A percentile compares a stretch with the other conserved stretches of the same genome.
phyloP scores from a whole-genome alignment of 1,140 invertebrate species.

The Lasioglossum baleicum region DNA sequence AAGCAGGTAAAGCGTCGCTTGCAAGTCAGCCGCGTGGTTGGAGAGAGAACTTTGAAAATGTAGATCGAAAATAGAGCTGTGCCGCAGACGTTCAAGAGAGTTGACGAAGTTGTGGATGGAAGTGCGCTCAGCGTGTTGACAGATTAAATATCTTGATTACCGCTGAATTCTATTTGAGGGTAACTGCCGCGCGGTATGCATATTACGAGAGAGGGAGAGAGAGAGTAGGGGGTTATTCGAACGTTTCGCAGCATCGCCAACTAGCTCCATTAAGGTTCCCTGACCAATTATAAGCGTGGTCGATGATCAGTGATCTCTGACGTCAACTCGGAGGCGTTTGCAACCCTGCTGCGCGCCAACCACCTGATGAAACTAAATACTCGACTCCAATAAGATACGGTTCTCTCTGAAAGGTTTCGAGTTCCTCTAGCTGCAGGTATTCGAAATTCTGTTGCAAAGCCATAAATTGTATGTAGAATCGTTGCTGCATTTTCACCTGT shows the following conservation, averaged over 20 bases:
- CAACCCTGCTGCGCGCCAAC: neutral
- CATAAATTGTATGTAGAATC: too few species aligned
- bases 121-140: neutral
- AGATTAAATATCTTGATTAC: conserved; percentile 1
- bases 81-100: neutral
- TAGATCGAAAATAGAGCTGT: too few species aligned
- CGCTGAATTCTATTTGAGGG: neutral
- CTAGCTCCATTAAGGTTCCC: neutral
- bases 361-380: conserved; percentile 1
- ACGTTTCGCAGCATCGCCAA: neutral
- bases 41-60: too few species aligned
- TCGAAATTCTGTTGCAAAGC: too few species aligned
- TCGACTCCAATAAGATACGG: neutral
- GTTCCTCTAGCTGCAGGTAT: neutral
- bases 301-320: neutral
- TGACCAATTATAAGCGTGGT: neutral
- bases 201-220: neutral
- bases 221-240: neutral
- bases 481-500: too few species aligned
- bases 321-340: neutral
- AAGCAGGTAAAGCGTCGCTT: too few species aligned
- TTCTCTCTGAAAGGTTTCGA: neutral
- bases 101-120: neutral
- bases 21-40: too few species aligned
- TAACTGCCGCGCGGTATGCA: neutral